A percentile compares a stretch with the other conserved stretches of the same genome.
Evolutionary conservation across 2,797 vertebrate species (phyloP).

Genomic region (Australoheros facetus): DNA sequence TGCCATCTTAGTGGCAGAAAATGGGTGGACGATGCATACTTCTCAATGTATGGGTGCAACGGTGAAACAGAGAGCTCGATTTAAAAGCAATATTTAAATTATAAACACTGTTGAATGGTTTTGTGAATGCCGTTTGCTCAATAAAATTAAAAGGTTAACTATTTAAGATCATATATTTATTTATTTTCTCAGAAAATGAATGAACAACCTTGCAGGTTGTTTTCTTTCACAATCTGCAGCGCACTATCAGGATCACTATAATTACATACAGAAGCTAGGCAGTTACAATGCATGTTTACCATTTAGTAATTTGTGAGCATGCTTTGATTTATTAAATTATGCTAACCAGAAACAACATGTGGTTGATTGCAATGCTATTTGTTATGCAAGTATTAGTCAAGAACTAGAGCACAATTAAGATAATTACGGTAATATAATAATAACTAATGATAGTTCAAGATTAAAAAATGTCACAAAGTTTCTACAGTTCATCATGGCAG

Average conservation of each 20-base stretch:
- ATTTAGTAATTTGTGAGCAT: neutral
- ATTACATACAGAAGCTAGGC: neutral
- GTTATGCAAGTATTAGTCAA: slow-evolving; percentile 1
- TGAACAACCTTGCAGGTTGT: neutral
- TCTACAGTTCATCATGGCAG: neutral
- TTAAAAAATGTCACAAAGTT: neutral
- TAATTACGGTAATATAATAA: neutral
- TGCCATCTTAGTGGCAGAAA: neutral
- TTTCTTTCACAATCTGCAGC: neutral
- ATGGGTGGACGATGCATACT: neutral
- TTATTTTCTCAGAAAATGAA: neutral
- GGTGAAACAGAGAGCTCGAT: neutral
- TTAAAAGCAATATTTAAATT: neutral
- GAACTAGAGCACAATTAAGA: neutral
- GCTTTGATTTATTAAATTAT: neutral
- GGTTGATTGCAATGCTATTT: neutral
- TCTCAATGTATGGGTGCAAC: neutral
- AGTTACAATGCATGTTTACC: neutral
- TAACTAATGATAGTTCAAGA: neutral
- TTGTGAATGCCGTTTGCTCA: neutral
- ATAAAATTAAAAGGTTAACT: neutral
- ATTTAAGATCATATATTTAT: neutral
- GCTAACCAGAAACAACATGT: neutral
- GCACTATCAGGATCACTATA: neutral
- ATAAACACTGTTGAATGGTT: neutral